Base-by-base conservation (phyloP, 2,888 invertebrate genomes). In the Agapetus fuscipes region DNA sequence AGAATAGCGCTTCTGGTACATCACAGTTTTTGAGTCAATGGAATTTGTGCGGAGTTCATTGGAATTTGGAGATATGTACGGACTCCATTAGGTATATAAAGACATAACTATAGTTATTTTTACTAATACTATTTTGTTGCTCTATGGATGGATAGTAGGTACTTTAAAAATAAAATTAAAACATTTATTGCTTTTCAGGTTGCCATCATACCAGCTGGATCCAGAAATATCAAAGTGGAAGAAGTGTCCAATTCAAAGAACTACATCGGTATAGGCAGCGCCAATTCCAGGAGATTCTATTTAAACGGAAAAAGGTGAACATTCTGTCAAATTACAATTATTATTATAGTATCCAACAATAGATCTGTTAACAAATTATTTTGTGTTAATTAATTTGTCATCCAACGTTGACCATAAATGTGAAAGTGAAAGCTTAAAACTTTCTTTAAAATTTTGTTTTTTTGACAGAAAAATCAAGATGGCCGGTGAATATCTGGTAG, bases 401-500 rank as follows among this genome's bases (percentile, higher is more conserved):
- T 28, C n/a, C 1, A 30, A 15, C 29, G 10, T n/a, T n/a, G n/a
- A n/a, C n/a, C n/a, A n/a, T n/a, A n/a, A n/a, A n/a, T n/a, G n/a
- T n/a, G n/a, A n/a, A n/a, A n/a, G n/a, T n/a, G n/a, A n/a, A n/a
- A 20, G 5, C 9, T 20, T 20, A 20, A 20, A 20, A 20, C 9
- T 6, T 20, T 6, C 9, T 20, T 9, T 20, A 6, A 20, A 20
- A 20, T 9, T 9, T 6, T 9, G 4, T 16, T 46, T 26, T 44
- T 34, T 48, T 59, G 57, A 28, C 58, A 83, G 83, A 51, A 73
- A 76, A 50, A 76, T 80, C 49, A 76, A 78, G 13, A 58, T 78
- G 64, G 81, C 84, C 32, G 84, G 84, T 7, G 89, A 89, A 62
- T 89, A 89, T 59, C 73, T 78, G 48, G 81, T 87, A 36, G 88